Conservation (phyloP, 2,888 invertebrate species). For the Bruchidius siliquastri region DNA sequence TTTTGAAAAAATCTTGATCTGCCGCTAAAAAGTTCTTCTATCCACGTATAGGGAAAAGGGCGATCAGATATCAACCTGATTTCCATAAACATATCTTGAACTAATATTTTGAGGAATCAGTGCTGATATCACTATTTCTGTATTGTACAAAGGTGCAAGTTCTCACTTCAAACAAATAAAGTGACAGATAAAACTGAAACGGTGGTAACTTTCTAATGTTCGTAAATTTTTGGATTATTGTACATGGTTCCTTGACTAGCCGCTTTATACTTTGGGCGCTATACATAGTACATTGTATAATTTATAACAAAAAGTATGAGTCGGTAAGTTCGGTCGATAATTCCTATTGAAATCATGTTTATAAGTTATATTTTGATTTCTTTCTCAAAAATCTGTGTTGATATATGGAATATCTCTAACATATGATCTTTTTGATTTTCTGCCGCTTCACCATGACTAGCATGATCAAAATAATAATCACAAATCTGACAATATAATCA, state of each 20-base stretch:
- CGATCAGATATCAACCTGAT: no score
- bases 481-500: no score
- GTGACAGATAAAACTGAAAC: background rate
- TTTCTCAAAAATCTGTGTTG: background rate
- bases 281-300: background rate
- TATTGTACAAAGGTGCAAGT: background rate
- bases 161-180: background rate
- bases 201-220: background rate
- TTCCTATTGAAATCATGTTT: background rate
- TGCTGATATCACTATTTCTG: background rate
- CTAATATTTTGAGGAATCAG: no score
- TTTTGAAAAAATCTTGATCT: no score
- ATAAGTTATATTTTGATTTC: background rate
- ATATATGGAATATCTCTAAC: no score
- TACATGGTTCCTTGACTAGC: background rate
- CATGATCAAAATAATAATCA: no score
- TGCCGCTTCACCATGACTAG: no score
- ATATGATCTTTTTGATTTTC: no score
- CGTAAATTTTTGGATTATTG: background rate
- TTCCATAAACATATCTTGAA: no score
- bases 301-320: background rate
- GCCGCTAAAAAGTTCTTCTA: no score
- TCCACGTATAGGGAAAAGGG: no score
- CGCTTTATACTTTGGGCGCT: background rate
- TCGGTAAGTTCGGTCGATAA: background rate